Conservation (phyloP, 2,888 invertebrate species). For the Leucoma salicis region DNA sequence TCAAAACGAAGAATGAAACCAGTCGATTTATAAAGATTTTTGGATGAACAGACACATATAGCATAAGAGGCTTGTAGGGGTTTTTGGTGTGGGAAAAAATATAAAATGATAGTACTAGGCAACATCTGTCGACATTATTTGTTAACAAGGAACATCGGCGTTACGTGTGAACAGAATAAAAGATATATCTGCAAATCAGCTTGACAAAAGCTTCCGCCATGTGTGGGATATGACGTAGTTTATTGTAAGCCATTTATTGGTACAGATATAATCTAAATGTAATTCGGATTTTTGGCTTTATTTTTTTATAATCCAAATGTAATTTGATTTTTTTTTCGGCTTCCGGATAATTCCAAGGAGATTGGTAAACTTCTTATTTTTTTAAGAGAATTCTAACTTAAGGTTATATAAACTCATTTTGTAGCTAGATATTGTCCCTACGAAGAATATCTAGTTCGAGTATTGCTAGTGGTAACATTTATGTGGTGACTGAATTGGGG, state of each 20-base stretch:
- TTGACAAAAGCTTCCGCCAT: conserved; percentile 10
- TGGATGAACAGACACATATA: neutral
- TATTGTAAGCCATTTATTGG: neutral
- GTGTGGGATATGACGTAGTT: neutral
- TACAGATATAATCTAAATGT: neutral
- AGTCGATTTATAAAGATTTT: neutral
- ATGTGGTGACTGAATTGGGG: too few relatives aligned
- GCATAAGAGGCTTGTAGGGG: neutral
- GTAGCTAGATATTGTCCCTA: too few relatives aligned
- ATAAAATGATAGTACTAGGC: conserved; percentile 8
- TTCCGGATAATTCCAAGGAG: too few relatives aligned
- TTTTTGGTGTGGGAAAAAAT: conserved; percentile 9
- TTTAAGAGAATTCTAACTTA: too few relatives aligned
- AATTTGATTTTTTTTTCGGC: too few relatives aligned
- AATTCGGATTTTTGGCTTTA: too few relatives aligned
- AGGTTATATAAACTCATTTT: too few relatives aligned
- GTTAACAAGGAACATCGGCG: conserved; percentile 20
- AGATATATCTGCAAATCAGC: conserved; percentile 21
- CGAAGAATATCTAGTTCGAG: too few relatives aligned
- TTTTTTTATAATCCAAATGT: too few relatives aligned
- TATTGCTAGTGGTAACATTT: too few relatives aligned
- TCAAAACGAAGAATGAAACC: too few relatives aligned
- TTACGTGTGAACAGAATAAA: conserved; percentile 20
- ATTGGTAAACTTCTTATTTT: too few relatives aligned
- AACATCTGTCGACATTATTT: conserved; percentile 26